Conservation (phyloP, 2,797 vertebrate species). For the Acipenser ruthenus region DNA sequence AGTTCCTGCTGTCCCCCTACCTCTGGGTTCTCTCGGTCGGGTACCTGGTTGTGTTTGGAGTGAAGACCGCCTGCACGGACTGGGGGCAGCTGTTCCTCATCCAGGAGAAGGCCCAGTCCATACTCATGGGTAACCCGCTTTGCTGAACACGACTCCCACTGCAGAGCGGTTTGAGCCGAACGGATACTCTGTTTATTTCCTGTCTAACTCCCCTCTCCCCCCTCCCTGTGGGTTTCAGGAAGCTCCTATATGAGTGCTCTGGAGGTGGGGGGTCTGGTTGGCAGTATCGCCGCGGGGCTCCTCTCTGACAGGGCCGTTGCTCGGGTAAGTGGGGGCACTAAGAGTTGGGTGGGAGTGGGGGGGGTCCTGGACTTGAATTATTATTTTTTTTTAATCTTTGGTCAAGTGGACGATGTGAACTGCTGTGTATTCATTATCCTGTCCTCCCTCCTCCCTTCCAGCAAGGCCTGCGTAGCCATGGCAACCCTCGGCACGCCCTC, state of each 20-base stretch:
- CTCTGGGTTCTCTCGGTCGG: constrained; percentile 86
- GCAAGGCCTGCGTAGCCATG: constrained; percentile 68
- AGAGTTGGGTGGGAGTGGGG: not conserved
- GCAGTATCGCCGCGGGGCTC: constrained; percentile 86
- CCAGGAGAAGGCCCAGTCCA: constrained; percentile 89
- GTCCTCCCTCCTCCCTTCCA: constrained; percentile 35
- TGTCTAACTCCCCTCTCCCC: constrained; percentile 16
- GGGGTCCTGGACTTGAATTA: too few species aligned
- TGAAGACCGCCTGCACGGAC: constrained; percentile 90
- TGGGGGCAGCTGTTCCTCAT: constrained; percentile 97
- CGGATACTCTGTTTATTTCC: not conserved
- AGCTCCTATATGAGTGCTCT: constrained; percentile 95
- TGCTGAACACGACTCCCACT: not conserved
- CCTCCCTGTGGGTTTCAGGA: constrained; percentile 49
- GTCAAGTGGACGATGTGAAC: not conserved
- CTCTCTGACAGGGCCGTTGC: constrained; percentile 90
- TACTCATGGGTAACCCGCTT: constrained; percentile 73
- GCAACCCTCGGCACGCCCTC: constrained; percentile 82
- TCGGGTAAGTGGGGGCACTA: constrained; percentile 59
- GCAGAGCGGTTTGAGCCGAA: not conserved
- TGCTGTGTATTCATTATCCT: not conserved
- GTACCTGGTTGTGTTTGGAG: constrained; percentile 91
- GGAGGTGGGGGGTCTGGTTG: constrained; percentile 86
- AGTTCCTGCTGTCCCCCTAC: constrained; percentile 87
- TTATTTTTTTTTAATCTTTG: not conserved